Base-by-base conservation (phyloP, 2,113 vertebrate species). In the Parotia lawesii region DNA sequence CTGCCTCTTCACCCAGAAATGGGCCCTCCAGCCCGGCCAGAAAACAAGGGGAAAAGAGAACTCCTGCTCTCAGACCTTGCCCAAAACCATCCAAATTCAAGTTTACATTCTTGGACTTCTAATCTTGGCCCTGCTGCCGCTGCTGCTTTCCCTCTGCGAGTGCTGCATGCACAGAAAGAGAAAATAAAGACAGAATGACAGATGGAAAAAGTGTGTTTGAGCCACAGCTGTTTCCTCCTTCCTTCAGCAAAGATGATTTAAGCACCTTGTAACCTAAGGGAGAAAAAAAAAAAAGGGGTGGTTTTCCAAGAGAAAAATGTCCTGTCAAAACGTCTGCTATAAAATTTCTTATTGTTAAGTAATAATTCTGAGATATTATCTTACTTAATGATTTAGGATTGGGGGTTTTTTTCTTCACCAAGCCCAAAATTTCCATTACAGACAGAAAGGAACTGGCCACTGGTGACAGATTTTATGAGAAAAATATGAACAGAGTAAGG, bases 211-310 rank as follows among this genome's bases (percentile, higher is more conserved):
- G 86, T 14, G 37, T 87, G 47, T 56, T 96, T 91, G 53, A 96
- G 95, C 89, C 97, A 93, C 97, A 97, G 97, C 96, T 97, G 97
- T 97, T 97, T 97, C 97, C 97, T 97, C 67, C 96, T 97, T 95
- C 97, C 91, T 96, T 96, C 85, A 96, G 73, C 93, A 44, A 93
- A 96, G 93, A 86, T 96, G 91, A 97, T 97, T 97, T 96, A 97
- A 97, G 87, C 76, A 93, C 94, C 96, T 97, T 96, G 37, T 96
- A 96, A 97, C 92, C 91, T 54, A 84, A 81, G 79, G 83, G 89
- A 91, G 90, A 21, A 10, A 12, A 14, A 31, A 31, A 67, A 72
- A 72, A 84, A 93, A 96, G 86, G 72, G 66, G 85, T 84, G 60
- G 79, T 69, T 96, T 97, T 96, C 62, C 29, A 92, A 95, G 84